Conservation (phyloP, 37 sponge, comb jelly and placozoan species). For the Aphrocallistes beatrix region DNA sequence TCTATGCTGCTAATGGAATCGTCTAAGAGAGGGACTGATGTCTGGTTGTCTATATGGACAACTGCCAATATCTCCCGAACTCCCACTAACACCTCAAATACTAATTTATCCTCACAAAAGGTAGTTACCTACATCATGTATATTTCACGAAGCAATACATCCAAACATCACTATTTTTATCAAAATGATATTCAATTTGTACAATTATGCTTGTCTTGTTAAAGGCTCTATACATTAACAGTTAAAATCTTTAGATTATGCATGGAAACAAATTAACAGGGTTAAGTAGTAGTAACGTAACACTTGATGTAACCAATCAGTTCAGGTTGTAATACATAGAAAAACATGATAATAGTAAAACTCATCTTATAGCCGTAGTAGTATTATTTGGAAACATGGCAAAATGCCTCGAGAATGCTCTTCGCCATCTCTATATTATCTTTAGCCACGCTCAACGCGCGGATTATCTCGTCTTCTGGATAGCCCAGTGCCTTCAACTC, state of each 20-base stretch:
- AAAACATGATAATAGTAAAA: not conserved
- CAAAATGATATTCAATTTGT: no score
- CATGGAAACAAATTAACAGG: no score
- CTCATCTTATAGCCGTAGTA: not conserved
- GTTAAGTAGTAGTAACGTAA: no score
- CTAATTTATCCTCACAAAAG: no score
- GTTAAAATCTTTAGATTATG: no score
- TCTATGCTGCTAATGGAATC: slow-evolving; percentile 81
- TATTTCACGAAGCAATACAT: no score
- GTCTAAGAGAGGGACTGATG: not conserved
- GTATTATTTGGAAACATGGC: not conserved
- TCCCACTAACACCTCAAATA: not conserved
- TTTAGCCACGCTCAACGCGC: slow-evolving; percentile 48
- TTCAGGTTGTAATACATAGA: not conserved
- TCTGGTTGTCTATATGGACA: not conserved
- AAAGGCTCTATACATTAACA: no score
- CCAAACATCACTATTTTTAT: no score
- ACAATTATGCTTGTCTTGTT: no score
- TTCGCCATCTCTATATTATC: slow-evolving; percentile 44
- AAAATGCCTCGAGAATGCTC: slow-evolving; percentile 59
- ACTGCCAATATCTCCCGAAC: not conserved
- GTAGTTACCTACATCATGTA: no score
- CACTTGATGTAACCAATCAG: not conserved
- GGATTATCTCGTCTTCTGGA: slow-evolving; percentile 31
- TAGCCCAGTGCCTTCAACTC: slow-evolving; percentile 49